Evolutionary conservation across 1,140 invertebrate species (phyloP).

Genomic region (Saccostrea echinata): DNA sequence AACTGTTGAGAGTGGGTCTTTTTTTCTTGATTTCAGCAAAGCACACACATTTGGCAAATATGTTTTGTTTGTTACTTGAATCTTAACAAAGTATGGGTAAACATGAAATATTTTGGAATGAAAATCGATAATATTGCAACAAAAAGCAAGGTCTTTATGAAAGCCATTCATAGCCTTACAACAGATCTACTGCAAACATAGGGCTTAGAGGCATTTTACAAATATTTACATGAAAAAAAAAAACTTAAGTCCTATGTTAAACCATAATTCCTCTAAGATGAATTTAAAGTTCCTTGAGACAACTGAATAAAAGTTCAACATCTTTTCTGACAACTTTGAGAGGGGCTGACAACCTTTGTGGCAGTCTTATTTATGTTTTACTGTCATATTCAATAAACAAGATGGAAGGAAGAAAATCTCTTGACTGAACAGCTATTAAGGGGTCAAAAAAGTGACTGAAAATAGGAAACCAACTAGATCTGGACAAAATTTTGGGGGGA

Average conservation of each 20-base stretch:
- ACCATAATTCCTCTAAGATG: not conserved
- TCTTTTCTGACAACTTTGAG: not conserved
- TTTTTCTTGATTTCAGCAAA: not conserved
- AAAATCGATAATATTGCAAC: not conserved
- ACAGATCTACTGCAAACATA: not conserved
- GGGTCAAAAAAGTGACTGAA: not conserved
- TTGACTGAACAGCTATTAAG: not conserved
- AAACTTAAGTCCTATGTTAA: not conserved
- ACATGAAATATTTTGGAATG: conserved; percentile 7
- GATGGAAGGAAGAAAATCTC: not conserved
- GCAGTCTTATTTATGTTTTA: conserved; percentile 10
- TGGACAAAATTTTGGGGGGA: not conserved
- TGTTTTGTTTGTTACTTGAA: conserved; percentile 6
- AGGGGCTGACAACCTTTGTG: conserved; percentile 7
- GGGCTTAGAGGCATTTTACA: not conserved
- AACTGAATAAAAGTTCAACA: conserved; percentile 6
- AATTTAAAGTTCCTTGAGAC: not conserved
- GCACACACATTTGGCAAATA: not conserved
- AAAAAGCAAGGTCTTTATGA: not conserved
- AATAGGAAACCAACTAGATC: not conserved
- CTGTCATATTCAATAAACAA: conserved; percentile 15
- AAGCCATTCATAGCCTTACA: not conserved
- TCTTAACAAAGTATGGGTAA: not conserved
- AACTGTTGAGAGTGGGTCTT: not conserved
- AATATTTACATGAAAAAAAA: conserved; percentile 22